A percentile compares a stretch with the other conserved stretches of the same genome.
Conservation (phyloP, 2,888 invertebrate species). For the Taenaris catops region DNA sequence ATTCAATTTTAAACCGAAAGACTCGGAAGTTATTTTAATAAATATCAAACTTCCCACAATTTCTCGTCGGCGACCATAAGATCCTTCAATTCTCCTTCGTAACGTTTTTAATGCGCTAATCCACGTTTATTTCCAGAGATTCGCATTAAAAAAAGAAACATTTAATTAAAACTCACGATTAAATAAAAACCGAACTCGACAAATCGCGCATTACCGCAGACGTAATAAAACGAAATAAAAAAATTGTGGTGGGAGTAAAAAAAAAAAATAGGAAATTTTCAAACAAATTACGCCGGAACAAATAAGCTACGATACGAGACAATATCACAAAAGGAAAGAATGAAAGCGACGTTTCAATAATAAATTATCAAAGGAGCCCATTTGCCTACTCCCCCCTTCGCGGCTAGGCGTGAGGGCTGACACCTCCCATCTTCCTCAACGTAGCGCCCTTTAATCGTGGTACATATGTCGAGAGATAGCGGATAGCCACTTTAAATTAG, state of each 20-base stretch:
- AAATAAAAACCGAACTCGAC: conserved; percentile 16
- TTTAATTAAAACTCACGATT: conserved; percentile 16
- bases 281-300: conserved; percentile 56
- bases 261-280: conserved; percentile 33
- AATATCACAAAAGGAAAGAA: conserved; percentile 63
- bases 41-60: too few relatives aligned
- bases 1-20: too few relatives aligned
- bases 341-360: conserved; percentile 66
- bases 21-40: too few relatives aligned
- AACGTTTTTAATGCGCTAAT: conserved; percentile 1
- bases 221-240: conserved; percentile 23
- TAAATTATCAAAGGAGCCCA: conserved; percentile 61
- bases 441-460: conserved; percentile 44
- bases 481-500: not conserved
- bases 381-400: conserved; percentile 29
- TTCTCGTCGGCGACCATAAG: too few relatives aligned
- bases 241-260: conserved; percentile 22
- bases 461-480: conserved; percentile 18
- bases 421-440: conserved; percentile 64
- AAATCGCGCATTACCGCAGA: conserved; percentile 27
- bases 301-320: conserved; percentile 53
- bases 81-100: not conserved
- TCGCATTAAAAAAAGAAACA: conserved; percentile 7
- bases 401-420: conserved; percentile 45
- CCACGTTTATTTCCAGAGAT: conserved; percentile 3